Conservation (phyloP, 2,888 invertebrate genomes). For the Masnerella sp. region DNA sequence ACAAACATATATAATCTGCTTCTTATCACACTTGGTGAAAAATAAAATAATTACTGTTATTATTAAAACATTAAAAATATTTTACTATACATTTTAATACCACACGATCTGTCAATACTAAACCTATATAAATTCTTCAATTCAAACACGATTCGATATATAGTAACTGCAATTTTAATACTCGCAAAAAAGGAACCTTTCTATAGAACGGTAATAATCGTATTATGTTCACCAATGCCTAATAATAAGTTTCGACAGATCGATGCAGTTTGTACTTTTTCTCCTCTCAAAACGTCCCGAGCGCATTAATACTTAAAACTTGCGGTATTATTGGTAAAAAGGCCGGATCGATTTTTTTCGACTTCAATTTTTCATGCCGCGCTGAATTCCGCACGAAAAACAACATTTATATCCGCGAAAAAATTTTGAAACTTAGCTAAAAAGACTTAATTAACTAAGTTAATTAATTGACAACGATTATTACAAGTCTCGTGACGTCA, state of each 20-base stretch:
- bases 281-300: neutral
- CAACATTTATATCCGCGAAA: neutral
- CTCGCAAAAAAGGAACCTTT: neutral
- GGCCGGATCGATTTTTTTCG: constrained; percentile 8
- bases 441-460: neutral
- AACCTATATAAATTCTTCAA: neutral
- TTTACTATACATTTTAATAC: too few species aligned
- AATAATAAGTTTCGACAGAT: constrained; percentile 16
- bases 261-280: constrained; percentile 1
- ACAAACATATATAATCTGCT: too few species aligned
- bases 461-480: neutral
- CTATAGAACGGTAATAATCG: constrained; percentile 7
- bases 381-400: neutral
- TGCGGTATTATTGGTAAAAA: constrained; percentile 5
- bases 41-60: too few species aligned
- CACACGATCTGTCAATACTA: too few species aligned
- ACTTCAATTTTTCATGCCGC: constrained; percentile 5
- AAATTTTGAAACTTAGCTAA: neutral
- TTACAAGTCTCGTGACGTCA: constrained; percentile 7
- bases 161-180: constrained; percentile 4
- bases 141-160: neutral
- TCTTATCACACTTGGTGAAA: too few species aligned
- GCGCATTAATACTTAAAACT: constrained; percentile 1
- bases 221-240: constrained; percentile 5
- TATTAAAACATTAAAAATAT: too few species aligned